These are phyloP conservation scores for Mycteria americana DNA, from an alignment of 2,797 vertebrate genomes.

Conservation along the genomic window DNA sequence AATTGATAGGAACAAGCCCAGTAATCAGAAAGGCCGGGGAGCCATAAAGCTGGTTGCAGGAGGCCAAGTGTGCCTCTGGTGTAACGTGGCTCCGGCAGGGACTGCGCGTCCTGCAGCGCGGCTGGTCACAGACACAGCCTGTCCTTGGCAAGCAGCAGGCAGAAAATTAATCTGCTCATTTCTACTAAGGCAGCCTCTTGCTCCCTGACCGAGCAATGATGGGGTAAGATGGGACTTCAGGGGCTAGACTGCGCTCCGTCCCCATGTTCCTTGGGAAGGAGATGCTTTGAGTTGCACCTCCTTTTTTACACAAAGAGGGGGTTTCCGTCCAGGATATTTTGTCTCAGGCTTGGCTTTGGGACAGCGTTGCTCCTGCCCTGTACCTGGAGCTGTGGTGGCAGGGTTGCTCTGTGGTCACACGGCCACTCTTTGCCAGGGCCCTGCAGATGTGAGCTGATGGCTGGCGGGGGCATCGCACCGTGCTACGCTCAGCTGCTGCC, in stretches of 20 bases:
- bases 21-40: neutral
- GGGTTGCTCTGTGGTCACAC: neutral
- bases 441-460: neutral
- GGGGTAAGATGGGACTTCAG: neutral
- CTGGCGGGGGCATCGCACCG: neutral
- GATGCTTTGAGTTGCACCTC: neutral
- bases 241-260: neutral
- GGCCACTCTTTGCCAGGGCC: neutral
- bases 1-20: neutral
- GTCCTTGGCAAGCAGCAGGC: neutral
- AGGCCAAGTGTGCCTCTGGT: neutral
- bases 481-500: neutral
- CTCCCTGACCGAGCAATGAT: neutral
- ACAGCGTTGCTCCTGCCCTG: neutral
- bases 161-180: neutral
- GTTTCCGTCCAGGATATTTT: neutral
- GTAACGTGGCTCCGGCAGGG: neutral
- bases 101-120: neutral
- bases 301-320: neutral
- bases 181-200: neutral
- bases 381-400: neutral
- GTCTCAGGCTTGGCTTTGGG: neutral
- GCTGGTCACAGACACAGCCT: neutral
- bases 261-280: neutral
- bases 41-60: neutral